phyloP scores from a whole-genome alignment of 2,113 vertebrate species.

The Perca schrenkii region DNA sequence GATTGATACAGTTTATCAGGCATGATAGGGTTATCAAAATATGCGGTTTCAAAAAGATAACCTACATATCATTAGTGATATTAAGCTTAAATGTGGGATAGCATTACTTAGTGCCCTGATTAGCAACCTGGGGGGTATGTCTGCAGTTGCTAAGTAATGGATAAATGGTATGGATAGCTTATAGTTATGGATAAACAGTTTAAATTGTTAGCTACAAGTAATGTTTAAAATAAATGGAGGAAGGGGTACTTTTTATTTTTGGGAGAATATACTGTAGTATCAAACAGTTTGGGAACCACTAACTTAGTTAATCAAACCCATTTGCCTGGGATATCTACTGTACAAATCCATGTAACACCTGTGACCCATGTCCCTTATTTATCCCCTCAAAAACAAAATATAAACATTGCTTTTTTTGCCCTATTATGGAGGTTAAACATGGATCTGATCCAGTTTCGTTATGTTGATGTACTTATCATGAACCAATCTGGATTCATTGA shows the following conservation, averaged over 20 bases:
- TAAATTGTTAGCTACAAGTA: neutral
- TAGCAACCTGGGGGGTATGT: neutral
- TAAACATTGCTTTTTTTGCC: neutral
- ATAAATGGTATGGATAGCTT: neutral
- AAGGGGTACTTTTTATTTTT: neutral
- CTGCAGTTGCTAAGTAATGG: neutral
- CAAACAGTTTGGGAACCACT: neutral
- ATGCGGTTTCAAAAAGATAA: neutral
- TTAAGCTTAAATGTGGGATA: neutral
- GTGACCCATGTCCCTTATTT: slow-evolving; percentile 5
- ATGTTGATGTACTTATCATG: slow-evolving; percentile 34
- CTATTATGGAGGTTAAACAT: neutral
- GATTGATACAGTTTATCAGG: neutral
- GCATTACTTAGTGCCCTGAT: neutral
- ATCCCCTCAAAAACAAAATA: slow-evolving; percentile 3
- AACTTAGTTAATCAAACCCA: neutral
- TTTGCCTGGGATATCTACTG: neutral
- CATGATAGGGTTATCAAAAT: neutral
- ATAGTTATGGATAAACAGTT: neutral
- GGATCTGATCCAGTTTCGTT: slow-evolving; percentile 34
- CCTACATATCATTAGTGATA: neutral
- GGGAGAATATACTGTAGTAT: neutral
- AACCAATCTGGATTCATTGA: slow-evolving; percentile 52
- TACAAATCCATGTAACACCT: neutral
- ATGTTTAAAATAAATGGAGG: neutral